Base-by-base conservation (phyloP, 2,888 invertebrate species). In the Archaeoteleia sp. region DNA sequence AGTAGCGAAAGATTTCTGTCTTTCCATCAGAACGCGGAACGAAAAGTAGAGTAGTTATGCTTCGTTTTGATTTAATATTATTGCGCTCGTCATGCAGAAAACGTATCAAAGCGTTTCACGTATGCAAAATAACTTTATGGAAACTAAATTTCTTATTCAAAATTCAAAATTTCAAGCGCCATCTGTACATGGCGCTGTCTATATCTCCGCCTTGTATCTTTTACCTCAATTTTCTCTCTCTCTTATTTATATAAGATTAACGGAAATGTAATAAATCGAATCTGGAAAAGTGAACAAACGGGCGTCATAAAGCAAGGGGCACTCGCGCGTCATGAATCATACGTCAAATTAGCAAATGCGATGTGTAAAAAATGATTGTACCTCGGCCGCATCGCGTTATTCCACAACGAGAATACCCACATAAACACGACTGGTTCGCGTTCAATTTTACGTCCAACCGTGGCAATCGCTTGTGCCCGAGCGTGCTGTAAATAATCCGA, bases 401-500 rank as follows among this genome's bases (percentile, higher is more conserved):
- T 39, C 39, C 39, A 2, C 23, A 23, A 49, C 39, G 29, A 29
- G 29, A 7, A 46, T 43, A 30, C 55, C 54, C 62, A 49, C 55
- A 48, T 62, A 57, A 49, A 39, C 25, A 14, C 55, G 49, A 8
- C 30, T 13, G 39, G 29, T 15, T 12, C 35, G 45, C 53, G 61
- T 25, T 25, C 61, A 62, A 54, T 48, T 57, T 57, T 63, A 51
- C 57, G 51, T 63, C 63, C 39, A 25, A 49, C 43, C 45, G 54
- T 20, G 49, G 45, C 55, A 49, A 63, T 63, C 49, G 43, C 51
- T 57, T 51, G 57, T 43, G 23, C 17, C n/a, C 37, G 40, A 57
- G 40, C 57, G 39, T 20, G 57, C 37, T 65, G 65, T 65, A 65
- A 65, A 65, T 65, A 65, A 65, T 65, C 63, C 63, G 42, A 54